These are phyloP conservation scores for Agrochola lota DNA, from an alignment of 2,888 invertebrate species.

Conservation along the genomic window DNA sequence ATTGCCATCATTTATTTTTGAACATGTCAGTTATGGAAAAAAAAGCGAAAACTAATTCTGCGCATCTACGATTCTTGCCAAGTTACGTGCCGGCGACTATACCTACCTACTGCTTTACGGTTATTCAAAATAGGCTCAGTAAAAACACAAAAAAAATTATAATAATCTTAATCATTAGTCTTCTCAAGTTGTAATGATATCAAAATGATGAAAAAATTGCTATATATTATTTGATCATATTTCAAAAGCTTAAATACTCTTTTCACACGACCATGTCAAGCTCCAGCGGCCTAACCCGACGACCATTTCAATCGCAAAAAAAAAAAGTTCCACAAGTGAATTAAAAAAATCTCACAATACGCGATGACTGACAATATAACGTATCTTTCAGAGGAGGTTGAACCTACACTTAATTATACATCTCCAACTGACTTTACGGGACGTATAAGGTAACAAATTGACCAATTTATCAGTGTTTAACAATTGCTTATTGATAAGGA, in stretches of 20 bases:
- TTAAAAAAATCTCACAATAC: slow-evolving; percentile 7
- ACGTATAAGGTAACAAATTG: slow-evolving; percentile 72
- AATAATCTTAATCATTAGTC: background rate
- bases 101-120: background rate
- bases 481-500: slow-evolving; percentile 68
- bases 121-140: background rate
- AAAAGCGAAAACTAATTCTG: too few species aligned
- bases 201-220: slow-evolving; percentile 2
- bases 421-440: slow-evolving; percentile 48
- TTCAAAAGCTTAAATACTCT: background rate
- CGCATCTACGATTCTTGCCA: too few species aligned
- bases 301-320: background rate
- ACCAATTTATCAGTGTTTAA: slow-evolving; percentile 75
- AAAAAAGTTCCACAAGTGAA: background rate
- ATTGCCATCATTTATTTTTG: too few species aligned
- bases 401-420: slow-evolving; percentile 53
- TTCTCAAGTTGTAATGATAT: background rate
- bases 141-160: background rate
- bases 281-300: background rate
- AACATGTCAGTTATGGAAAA: too few species aligned
- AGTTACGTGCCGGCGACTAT: too few species aligned
- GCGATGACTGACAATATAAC: slow-evolving; percentile 34
- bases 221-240: slow-evolving; percentile 8
- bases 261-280: background rate
- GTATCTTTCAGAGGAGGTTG: slow-evolving; percentile 42